Evolutionary conservation across 2,888 invertebrate species (phyloP).

Genomic region (Drosophila buzzatii): DNA sequence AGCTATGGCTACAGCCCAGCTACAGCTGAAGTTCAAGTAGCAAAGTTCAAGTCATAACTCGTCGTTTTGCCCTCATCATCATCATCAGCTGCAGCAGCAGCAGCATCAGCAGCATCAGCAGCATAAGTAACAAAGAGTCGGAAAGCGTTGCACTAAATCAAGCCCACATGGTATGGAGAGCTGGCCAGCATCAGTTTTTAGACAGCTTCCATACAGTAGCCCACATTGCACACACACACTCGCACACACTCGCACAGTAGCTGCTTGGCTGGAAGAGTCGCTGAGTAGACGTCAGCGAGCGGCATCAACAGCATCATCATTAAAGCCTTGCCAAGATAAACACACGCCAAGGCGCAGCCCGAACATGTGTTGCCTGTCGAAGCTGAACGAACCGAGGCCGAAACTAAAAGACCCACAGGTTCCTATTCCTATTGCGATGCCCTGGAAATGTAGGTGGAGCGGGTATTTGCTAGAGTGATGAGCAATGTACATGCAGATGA

Average conservation of each 20-base stretch:
- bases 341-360: conserved; percentile 69
- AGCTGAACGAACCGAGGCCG: conserved; percentile 37
- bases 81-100: conserved; percentile 9
- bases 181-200: conserved; percentile 57
- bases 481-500: too few relatives aligned
- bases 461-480: too few relatives aligned
- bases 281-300: conserved; percentile 54
- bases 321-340: conserved; percentile 72
- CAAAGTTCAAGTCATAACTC: conserved; percentile 59
- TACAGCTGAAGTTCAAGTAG: conserved; percentile 51
- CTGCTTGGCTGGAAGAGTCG: conserved; percentile 36
- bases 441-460: conserved; percentile 5
- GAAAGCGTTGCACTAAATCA: conserved; percentile 69
- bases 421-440: conserved; percentile 37
- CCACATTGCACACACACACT: conserved; percentile 13
- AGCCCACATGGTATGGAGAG: conserved; percentile 64
- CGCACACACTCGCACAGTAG: conserved; percentile 28
- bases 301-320: conserved; percentile 64
- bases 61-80: conserved; percentile 33
- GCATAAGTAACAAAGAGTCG: conserved; percentile 44
- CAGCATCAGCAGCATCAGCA: conserved; percentile 22
- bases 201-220: conserved; percentile 74
- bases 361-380: conserved; percentile 74
- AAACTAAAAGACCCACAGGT: conserved; percentile 47
- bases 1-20: conserved; percentile 12